Base-by-base conservation (phyloP, 2,113 vertebrate genomes). In the Mesitornis unicolor region DNA sequence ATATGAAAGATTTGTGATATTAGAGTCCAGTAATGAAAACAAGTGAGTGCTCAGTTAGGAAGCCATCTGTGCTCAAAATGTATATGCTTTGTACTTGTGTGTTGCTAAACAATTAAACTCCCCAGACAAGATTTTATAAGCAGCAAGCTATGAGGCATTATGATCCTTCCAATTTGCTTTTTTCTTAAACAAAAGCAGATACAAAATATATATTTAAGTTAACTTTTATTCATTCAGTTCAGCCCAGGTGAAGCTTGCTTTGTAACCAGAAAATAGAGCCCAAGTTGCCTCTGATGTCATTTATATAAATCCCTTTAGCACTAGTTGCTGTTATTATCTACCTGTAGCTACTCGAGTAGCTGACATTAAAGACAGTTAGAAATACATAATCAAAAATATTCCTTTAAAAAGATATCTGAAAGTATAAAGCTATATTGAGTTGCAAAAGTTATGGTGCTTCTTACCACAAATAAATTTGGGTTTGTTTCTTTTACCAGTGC, bases 21-120 rank as follows among this genome's bases (percentile, higher is more conserved):
- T 96, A 87, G 84, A 96, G 76, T 71, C 61, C 50, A 84, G 78
- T 96, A 96, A 97, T 97, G 93, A 97, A 96, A 95, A 97, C 88
- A 97, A 97, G 95, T 69, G 94, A 95, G 87, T 77, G 57, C 69
- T 96, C 94, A 90, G 95, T 87, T 94, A 94, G 79, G 78, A 96
- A 94, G 57, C 95, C 95, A 97, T 96, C 97, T 97, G 97, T 96
- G 90, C 94, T 96, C 54, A 96, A 86, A 96, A 95, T 38, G 57
- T 94, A 87, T 84, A 45, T 77, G 61, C 68, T 92, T 74, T 92
- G 82, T 93, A 83, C 69, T 95, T 74, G 20, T 56, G 45, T 91
- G 59, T 70, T 95, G 68, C 90, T 96, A 92, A 93, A 96, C 86
- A 95, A 79, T 93, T 67, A 78, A 87, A 92, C 92, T 96, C 84